Evolutionary conservation across 2,797 vertebrate species (phyloP), one percentile per base, ranked within the genome.

Genomic region (Spinibarbus caldwelli): DNA sequence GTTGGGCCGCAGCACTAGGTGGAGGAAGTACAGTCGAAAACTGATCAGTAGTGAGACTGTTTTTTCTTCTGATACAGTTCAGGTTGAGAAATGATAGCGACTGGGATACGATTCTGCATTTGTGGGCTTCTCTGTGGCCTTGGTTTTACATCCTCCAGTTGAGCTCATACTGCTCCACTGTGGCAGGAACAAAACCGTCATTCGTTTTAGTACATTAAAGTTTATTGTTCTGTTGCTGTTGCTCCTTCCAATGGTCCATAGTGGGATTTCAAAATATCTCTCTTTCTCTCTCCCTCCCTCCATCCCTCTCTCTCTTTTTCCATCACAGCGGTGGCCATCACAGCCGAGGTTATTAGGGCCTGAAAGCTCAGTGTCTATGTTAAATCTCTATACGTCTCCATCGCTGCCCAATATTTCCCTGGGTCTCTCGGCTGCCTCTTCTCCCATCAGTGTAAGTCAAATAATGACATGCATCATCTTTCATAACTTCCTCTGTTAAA

Each of bases 351-450:
- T 99, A 91, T 94, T 98, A 89, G 95, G 96, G 88, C 95, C 97
- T 11, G 97, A 99, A 91, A 97, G 97, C 91, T 97, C 97, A 7
- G 90, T 98, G 94, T 97, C 97, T 73, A 95, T 99, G 91, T 91
- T 99, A 92, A 99, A 96, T 92, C 94, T 99, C 79, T 99, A 99
- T 93, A 98, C 98, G 0, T 99, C 98, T 88, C 98, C 98, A 52
- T 99, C 98, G 86, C 94, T 99, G 91, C 98, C 98, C 89, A 99
- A 99, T 89, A 99, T 99, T 91, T 97, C 97, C 75, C 91, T 99
- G 93, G 97, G 97, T 86, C 96, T 99, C 90, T 95, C 98, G 15
- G 95, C 96, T 82, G 93, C 96, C 75, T 94, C 97, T 75, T 93
- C 97, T 62, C 95, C 96, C 79, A 95, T 99, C 86, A 97, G 86